Evolutionary conservation across 2,113 vertebrate species (phyloP).

Genomic region (Chloebia gouldiae): DNA sequence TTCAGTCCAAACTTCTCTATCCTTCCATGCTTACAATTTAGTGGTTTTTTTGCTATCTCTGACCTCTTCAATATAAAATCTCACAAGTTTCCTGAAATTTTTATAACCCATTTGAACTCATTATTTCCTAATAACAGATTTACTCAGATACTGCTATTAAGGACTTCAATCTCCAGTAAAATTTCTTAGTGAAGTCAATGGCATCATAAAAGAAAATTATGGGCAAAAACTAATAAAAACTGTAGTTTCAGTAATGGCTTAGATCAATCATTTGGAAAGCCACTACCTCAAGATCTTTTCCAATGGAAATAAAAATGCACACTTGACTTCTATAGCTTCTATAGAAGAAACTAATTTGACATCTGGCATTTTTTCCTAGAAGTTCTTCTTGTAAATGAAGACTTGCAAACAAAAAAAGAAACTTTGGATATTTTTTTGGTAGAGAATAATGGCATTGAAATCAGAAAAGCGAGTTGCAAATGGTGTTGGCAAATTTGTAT

Average conservation of each 20-base stretch:
- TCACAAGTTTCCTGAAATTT: neutral
- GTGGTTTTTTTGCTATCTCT: neutral
- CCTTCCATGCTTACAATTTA: fast-evolving
- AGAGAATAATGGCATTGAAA: neutral
- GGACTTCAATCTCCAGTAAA: neutral
- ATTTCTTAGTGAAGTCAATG: neutral
- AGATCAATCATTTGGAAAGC: neutral
- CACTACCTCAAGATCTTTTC: neutral
- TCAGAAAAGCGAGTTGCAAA: neutral
- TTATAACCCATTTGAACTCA: neutral
- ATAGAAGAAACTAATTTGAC: neutral
- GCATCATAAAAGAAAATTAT: neutral
- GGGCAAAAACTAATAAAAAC: neutral
- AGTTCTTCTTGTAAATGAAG: neutral
- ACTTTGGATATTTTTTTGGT: neutral
- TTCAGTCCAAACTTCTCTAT: neutral
- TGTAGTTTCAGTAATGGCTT: neutral
- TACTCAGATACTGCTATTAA: neutral
- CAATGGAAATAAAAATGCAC: neutral
- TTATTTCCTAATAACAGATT: neutral
- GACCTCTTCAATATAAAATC: neutral
- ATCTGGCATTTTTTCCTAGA: neutral
- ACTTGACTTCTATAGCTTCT: neutral
- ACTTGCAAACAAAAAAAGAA: neutral
- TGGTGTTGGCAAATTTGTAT: neutral